Conservation (phyloP, 2,888 invertebrate species). For the Silvanus unidentatus region DNA sequence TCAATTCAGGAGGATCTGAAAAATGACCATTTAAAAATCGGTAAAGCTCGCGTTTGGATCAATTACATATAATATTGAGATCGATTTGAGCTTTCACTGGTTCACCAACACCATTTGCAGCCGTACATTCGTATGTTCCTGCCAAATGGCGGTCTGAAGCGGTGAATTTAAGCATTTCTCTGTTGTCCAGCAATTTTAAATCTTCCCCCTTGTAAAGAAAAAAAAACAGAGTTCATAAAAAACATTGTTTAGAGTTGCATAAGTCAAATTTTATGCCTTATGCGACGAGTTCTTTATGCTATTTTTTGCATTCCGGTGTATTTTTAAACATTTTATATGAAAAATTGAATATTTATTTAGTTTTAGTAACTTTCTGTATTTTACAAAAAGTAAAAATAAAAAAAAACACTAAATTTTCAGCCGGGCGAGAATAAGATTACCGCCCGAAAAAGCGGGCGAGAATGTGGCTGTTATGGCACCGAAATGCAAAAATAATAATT, state of each 20-base stretch:
- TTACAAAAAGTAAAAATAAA: background rate
- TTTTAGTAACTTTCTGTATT: no score
- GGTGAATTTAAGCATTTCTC: constrained; percentile 57
- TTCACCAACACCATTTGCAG: constrained; percentile 69
- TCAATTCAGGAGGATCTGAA: constrained; percentile 69
- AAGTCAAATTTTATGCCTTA: no score
- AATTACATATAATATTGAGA: constrained; percentile 65
- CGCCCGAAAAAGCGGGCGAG: no score
- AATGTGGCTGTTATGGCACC: no score
- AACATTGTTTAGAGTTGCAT: no score
- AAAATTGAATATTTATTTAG: no score
- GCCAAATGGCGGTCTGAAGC: constrained; percentile 62
- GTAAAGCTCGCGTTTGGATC: background rate
- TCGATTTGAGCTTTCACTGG: constrained; percentile 62
- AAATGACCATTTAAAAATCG: constrained; percentile 5
- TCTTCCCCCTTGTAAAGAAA: constrained; percentile 51
- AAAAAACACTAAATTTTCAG: background rate
- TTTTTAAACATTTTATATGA: no score
- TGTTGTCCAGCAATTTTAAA: constrained; percentile 56
- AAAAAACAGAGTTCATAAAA: no score
- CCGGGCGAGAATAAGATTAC: no score
- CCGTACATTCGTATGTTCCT: constrained; percentile 68
- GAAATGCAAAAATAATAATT: constrained; percentile 1
- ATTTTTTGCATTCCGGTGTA: no score
- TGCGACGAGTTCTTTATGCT: no score